These are phyloP conservation scores for Perdita meconis DNA, from an alignment of 2,888 invertebrate genomes.

Conservation along the genomic window DNA sequence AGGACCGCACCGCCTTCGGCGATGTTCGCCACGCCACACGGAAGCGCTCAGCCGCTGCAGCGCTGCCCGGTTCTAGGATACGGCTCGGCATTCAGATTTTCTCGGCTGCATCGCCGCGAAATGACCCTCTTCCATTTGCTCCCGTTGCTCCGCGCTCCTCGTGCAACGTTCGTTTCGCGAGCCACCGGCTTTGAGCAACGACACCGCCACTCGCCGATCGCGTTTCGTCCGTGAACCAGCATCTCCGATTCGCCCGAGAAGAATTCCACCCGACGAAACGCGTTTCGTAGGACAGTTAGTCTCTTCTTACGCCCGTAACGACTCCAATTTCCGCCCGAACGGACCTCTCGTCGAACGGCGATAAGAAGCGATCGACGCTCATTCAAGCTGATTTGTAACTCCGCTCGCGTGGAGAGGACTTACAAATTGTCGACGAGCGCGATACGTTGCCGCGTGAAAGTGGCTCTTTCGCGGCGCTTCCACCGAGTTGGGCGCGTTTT, in stretches of 20 bases:
- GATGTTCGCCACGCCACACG: slow-evolving; percentile 56
- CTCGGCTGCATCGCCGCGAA: slow-evolving; percentile 35
- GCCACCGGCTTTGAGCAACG: not conserved
- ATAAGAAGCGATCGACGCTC: slow-evolving; percentile 29
- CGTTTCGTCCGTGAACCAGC: not conserved
- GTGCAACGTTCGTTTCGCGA: slow-evolving; percentile 35
- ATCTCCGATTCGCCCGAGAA: not conserved
- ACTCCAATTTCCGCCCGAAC: not conserved
- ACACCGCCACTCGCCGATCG: not conserved
- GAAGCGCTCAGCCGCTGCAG: slow-evolving; percentile 57
- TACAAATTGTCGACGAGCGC: slow-evolving; percentile 47
- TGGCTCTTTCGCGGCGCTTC: slow-evolving; percentile 38
- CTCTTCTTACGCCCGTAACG: not conserved
- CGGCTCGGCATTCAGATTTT: slow-evolving; percentile 53
- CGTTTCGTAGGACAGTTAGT: not conserved
- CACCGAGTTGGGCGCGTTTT: slow-evolving; percentile 26
- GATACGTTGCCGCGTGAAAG: slow-evolving; percentile 50
- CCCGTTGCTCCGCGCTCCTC: not conserved
- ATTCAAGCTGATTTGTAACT: slow-evolving; percentile 46
- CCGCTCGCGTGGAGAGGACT: slow-evolving; percentile 21
- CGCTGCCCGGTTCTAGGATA: slow-evolving; percentile 46
- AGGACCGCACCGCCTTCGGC: slow-evolving; percentile 57
- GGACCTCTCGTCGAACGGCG: slow-evolving; percentile 9
- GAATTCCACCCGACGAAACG: not conserved
- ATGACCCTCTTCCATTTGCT: slow-evolving; percentile 38